Conservation (phyloP, 2,888 invertebrate genomes). For the Scaptomyza polygonia region DNA sequence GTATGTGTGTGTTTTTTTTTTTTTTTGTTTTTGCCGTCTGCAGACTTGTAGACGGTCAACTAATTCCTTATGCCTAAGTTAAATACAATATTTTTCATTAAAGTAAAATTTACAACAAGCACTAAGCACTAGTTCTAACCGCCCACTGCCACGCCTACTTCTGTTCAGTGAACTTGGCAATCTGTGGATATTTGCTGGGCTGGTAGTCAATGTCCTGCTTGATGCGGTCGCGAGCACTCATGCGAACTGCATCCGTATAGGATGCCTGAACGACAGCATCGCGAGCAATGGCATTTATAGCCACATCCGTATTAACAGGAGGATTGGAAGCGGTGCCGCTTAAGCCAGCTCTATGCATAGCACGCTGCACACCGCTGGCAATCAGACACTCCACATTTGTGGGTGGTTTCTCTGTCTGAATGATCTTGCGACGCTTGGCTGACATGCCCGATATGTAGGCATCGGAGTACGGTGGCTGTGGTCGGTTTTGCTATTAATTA, state of each 20-base stretch:
- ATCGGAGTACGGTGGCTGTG: conserved; percentile 90
- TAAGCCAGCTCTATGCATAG: conserved; percentile 79
- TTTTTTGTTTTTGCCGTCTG: background rate
- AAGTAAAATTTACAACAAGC: conserved; percentile 75
- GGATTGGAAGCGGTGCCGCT: conserved; percentile 62
- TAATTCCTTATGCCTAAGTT: conserved; percentile 70
- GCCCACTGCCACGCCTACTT: conserved; percentile 54
- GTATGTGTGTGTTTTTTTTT: background rate
- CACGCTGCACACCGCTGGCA: conserved; percentile 81
- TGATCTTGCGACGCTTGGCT: conserved; percentile 92
- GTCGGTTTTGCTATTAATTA: conserved; percentile 54
- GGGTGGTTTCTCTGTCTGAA: conserved; percentile 83
- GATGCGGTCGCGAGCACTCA: conserved; percentile 81
- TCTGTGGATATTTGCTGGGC: conserved; percentile 83
- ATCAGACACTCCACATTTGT: conserved; percentile 80
- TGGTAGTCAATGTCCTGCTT: conserved; percentile 82
- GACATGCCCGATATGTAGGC: conserved; percentile 96
- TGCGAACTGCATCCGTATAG: conserved; percentile 82
- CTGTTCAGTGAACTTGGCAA: conserved; percentile 83
- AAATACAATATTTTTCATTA: conserved; percentile 65
- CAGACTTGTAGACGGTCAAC: conserved; percentile 46
- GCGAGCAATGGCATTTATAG: conserved; percentile 78
- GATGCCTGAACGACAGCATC: conserved; percentile 82
- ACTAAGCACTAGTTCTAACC: conserved; percentile 28
- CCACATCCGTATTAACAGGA: conserved; percentile 68